A percentile compares a stretch with the other conserved stretches of the same genome.
Evolutionary conservation across 2,888 invertebrate genomes (phyloP).

Genomic region (Brenthis hecate): DNA sequence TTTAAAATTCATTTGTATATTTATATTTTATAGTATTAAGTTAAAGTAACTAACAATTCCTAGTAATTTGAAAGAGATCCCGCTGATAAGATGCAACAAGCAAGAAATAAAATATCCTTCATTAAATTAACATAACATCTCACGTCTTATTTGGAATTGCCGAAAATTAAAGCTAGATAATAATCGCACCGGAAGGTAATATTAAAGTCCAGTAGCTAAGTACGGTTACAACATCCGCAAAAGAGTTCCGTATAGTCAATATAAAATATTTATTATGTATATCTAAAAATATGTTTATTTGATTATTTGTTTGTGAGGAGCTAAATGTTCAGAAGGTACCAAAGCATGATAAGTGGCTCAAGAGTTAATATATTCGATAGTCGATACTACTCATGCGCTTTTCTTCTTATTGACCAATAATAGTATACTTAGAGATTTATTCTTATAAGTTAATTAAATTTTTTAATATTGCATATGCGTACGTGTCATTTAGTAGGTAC

Average conservation of each 20-base stretch:
- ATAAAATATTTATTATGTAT: too few relatives aligned
- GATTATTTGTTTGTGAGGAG: too few relatives aligned
- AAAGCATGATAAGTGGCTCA: too few relatives aligned
- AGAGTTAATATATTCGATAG: too few relatives aligned
- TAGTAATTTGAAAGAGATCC: constrained; percentile 17
- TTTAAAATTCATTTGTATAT: constrained; percentile 11
- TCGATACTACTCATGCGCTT: too few relatives aligned
- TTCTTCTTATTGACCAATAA: too few relatives aligned
- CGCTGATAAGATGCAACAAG: constrained; percentile 22
- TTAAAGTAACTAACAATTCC: constrained; percentile 4
- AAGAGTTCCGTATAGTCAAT: constrained; percentile 7
- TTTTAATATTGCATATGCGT: too few relatives aligned
- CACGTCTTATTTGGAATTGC: constrained; percentile 33
- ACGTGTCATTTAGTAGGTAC: too few relatives aligned
- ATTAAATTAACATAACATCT: constrained; percentile 29
- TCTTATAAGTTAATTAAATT: too few relatives aligned
- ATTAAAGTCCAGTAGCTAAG: constrained; percentile 8
- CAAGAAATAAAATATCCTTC: constrained; percentile 21
- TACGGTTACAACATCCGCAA: constrained; percentile 2
- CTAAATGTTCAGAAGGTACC: too few relatives aligned
- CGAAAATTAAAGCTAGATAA: constrained; percentile 39
- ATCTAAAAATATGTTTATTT: too few relatives aligned
- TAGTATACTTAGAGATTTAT: too few relatives aligned
- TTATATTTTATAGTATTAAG: constrained; percentile 4
- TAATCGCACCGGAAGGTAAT: constrained; percentile 41